These are phyloP conservation scores for Baryphthengus martii DNA, from an alignment of 2,113 vertebrate species.

Conservation along the genomic window DNA sequence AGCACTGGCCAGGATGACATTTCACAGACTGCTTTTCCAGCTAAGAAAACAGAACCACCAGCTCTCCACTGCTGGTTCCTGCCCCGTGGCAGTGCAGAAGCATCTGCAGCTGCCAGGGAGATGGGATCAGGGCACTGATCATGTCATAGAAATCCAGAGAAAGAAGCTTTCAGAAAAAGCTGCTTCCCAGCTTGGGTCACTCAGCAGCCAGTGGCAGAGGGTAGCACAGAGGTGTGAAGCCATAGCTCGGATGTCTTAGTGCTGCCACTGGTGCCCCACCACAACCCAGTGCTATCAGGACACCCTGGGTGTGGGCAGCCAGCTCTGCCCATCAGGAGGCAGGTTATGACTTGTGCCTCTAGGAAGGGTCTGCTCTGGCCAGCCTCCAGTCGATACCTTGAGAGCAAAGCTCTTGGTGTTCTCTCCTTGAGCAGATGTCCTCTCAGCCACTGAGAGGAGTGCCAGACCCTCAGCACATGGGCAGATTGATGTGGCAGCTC, in stretches of 20 bases:
- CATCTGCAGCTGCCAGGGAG: background rate
- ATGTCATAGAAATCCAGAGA: background rate
- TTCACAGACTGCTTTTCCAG: background rate
- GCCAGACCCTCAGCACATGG: background rate
- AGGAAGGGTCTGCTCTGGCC: background rate
- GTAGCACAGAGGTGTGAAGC: background rate
- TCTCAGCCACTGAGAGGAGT: background rate
- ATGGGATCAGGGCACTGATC: background rate
- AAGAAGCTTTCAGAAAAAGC: background rate
- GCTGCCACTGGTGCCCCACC: background rate
- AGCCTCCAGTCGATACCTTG: background rate
- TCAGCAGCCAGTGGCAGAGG: background rate
- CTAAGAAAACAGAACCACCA: background rate
- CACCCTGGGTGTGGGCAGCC: background rate
- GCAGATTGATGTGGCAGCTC: background rate
- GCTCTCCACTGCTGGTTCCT: background rate
- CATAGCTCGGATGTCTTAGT: background rate
- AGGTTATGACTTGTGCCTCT: background rate
- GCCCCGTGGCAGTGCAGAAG: background rate
- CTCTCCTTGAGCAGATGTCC: background rate
- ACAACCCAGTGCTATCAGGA: rapidly evolving
- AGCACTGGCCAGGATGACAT: background rate
- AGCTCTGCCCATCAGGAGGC: background rate
- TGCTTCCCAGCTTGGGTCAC: background rate
- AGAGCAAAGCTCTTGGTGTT: background rate